phyloP scores from a whole-genome alignment of 2,888 invertebrate genomes.

The Xanthorhoe designata region DNA sequence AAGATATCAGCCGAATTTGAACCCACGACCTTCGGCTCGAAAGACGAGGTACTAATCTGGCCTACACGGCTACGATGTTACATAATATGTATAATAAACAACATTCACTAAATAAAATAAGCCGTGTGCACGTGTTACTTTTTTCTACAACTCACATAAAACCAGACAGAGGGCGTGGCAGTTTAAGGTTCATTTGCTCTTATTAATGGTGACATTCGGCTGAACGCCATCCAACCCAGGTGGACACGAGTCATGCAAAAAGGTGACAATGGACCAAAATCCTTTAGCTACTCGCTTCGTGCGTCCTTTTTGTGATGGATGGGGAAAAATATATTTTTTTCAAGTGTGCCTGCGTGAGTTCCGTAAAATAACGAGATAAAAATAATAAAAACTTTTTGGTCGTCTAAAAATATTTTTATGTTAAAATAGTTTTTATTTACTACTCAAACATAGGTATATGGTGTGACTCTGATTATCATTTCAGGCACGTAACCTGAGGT shows the following conservation, averaged over 20 bases:
- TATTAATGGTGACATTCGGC: constrained; percentile 44
- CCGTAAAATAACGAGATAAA: neutral
- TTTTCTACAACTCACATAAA: constrained; percentile 27
- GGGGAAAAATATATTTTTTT: constrained; percentile 3
- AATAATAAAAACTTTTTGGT: neutral
- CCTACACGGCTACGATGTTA: no score
- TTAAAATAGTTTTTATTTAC: no score
- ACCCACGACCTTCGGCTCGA: no score
- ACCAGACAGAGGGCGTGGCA: constrained; percentile 44
- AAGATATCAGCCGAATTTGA: no score
- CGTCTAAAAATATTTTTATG: neutral
- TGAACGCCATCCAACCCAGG: constrained; percentile 44
- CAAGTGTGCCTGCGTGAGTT: neutral
- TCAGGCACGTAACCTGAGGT: no score
- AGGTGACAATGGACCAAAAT: constrained; percentile 31
- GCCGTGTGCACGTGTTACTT: constrained; percentile 43
- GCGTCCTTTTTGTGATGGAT: constrained; percentile 12
- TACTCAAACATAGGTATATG: no score
- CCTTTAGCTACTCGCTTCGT: constrained; percentile 7
- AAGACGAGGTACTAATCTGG: no score
- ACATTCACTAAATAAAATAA: no score
- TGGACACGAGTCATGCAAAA: constrained; percentile 54
- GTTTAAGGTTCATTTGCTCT: constrained; percentile 55
- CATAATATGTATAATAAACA: no score
- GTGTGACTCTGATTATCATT: no score